Percentiles rank a stretch among this genome's conserved stretches.
Evolutionary conservation across 37 sponge, comb jelly and placozoan genomes (phyloP).

Genomic region (Chondrilla cf. caribensis): DNA sequence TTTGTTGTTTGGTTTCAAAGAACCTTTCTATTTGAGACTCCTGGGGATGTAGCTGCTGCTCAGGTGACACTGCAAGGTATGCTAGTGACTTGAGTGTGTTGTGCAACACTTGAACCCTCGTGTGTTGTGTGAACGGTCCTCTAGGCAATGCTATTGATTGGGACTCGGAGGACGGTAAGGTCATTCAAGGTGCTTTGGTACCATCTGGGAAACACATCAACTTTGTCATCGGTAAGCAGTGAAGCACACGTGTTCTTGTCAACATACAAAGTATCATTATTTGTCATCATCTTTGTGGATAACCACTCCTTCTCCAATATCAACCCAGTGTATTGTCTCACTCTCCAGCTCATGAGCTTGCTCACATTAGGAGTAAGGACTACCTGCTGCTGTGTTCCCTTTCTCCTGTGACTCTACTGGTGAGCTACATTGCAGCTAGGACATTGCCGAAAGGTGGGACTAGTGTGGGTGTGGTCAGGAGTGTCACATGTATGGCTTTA

Average conservation of each 20-base stretch:
- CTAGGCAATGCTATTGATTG: slow-evolving; percentile 48
- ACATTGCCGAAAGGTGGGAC: slow-evolving; percentile 37
- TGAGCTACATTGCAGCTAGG: slow-evolving; percentile 33
- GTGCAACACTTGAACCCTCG: no score
- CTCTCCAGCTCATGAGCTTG: slow-evolving; percentile 55
- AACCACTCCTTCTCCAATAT: no score
- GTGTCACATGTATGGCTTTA: neutral
- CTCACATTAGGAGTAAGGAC: slow-evolving; percentile 52
- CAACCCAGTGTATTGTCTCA: neutral
- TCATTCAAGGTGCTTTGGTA: neutral
- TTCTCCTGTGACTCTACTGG: slow-evolving; percentile 32
- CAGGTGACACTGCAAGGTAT: slow-evolving; percentile 17
- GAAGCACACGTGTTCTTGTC: neutral
- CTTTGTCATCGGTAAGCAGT: slow-evolving; percentile 51
- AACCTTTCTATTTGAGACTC: slow-evolving; percentile 34
- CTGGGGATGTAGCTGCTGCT: slow-evolving; percentile 31
- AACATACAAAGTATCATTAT: neutral
- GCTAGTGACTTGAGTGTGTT: neutral
- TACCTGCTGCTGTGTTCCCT: neutral
- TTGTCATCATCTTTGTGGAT: no score
- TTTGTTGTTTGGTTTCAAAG: slow-evolving; percentile 10
- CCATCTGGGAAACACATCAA: slow-evolving; percentile 49
- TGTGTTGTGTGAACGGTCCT: no score
- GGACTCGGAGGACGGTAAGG: slow-evolving; percentile 37
- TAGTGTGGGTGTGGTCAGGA: neutral